phyloP scores from a whole-genome alignment of 2,797 vertebrate species.

The Molossus molossus region DNA sequence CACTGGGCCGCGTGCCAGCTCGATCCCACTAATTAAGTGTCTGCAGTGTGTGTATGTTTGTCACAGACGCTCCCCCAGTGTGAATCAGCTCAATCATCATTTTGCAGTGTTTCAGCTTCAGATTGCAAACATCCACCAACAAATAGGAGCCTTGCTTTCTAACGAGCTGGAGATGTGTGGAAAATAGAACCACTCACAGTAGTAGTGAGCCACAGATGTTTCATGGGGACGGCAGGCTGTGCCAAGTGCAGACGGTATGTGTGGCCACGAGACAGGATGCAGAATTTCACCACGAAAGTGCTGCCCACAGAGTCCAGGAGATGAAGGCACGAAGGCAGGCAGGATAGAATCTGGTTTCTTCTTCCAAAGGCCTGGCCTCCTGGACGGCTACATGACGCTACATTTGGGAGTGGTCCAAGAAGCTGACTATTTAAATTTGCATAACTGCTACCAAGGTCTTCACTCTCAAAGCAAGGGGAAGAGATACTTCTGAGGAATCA shows the following conservation, averaged over 20 bases:
- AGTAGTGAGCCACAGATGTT: slow-evolving; percentile 83
- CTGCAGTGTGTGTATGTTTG: slow-evolving; percentile 24
- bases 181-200: slow-evolving; percentile 81
- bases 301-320: slow-evolving; percentile 39
- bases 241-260: slow-evolving; percentile 72
- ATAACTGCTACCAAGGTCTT: not conserved
- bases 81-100: slow-evolving; percentile 81
- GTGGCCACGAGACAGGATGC: slow-evolving; percentile 52
- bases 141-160: slow-evolving; percentile 83
- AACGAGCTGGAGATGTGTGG: slow-evolving; percentile 81
- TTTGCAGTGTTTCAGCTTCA: slow-evolving; percentile 78
- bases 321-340: not conserved
- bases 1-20: not conserved
- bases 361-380: slow-evolving; percentile 1
- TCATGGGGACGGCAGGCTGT: slow-evolving; percentile 63
- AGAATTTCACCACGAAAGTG: not conserved
- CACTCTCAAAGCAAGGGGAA: not conserved
- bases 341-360: not conserved
- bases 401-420: not conserved
- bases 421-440: not conserved
- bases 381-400: not conserved
- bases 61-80: slow-evolving; percentile 57
- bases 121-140: slow-evolving; percentile 85
- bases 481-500: not conserved
- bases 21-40: slow-evolving; percentile 35